Evolutionary conservation across 1,140 invertebrate genomes (phyloP), one percentile per base, ranked within the genome.

Genomic region (Eumaeus atala): DNA sequence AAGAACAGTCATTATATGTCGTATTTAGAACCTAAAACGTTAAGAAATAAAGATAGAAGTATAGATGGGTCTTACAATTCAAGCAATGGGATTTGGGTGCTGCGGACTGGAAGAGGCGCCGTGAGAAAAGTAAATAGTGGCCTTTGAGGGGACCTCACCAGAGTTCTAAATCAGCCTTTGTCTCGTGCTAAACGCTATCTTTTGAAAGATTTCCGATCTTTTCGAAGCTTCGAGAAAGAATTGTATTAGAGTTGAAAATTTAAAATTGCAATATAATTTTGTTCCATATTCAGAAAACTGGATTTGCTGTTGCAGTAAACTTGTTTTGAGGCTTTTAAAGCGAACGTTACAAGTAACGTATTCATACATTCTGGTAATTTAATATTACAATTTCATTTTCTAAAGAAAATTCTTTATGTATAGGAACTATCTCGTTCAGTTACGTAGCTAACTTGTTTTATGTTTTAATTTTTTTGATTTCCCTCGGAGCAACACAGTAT

Each of bases 141-240:
- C 68, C 70, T 69, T 66, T 71, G 66, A 73, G 67, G 75, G 67
- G 73, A 66, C 66, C 71, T 71, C 58, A 63, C 67, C 56, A 73
- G 66, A 69, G 67, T 80, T 44, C 74, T 82, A 82, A 83, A 85
- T 83, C 77, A 79, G 70, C 78, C 79, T 83, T 83, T 83, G 79
- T 83, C 77, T 84, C 68, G 70, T 62, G 66, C 74, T 85, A 78
- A 83, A 78, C 74, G 70, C 75, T 80, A 75, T 72, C 77, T 80
- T 28, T 85, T 83, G 78, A 80, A 72, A 81, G 79, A 85, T 83
- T 85, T 80, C 72, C 72, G 70, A 75, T 77, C 75, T 82, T 77
- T 78, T 72, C 69, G 64, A 67, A 71, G 68, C 63, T 69, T 71
- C 61, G 58, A 65, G 63, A 63, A 68, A 65, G 64, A 67, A 74